Evolutionary conservation across 2,888 invertebrate genomes (phyloP).

Genomic region (Polia nebulosa): DNA sequence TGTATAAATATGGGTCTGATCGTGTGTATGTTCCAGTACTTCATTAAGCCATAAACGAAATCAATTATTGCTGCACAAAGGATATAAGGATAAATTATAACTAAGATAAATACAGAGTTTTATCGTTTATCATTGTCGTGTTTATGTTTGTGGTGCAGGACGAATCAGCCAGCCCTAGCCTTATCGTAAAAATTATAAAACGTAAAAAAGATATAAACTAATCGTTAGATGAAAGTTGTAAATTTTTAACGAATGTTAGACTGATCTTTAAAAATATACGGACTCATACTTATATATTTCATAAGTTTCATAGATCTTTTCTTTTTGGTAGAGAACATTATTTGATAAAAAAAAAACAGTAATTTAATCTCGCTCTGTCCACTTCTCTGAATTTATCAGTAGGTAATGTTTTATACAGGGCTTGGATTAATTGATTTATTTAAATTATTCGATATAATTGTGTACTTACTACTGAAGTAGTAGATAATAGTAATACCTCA

Average conservation of each 20-base stretch:
- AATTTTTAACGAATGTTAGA: slow-evolving; percentile 90
- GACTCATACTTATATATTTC: slow-evolving; percentile 79
- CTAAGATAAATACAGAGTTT: slow-evolving; percentile 44
- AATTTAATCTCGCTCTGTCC: slow-evolving; percentile 84
- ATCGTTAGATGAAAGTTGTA: slow-evolving; percentile 75
- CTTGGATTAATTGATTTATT: slow-evolving; percentile 75
- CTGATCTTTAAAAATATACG: slow-evolving; percentile 90
- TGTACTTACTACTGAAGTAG: slow-evolving; percentile 72
- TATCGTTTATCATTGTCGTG: slow-evolving; percentile 42
- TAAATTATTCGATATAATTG: slow-evolving; percentile 67
- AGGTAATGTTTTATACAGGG: slow-evolving; percentile 84
- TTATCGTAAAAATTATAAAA: slow-evolving; percentile 75
- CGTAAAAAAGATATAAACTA: slow-evolving; percentile 77
- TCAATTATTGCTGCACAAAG: slow-evolving; percentile 61
- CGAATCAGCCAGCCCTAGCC: slow-evolving; percentile 76
- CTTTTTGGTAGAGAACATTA: slow-evolving; percentile 74
- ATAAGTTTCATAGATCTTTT: slow-evolving; percentile 85
- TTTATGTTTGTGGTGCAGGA: slow-evolving; percentile 65
- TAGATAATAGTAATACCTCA: slow-evolving; percentile 66
- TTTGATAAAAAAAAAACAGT: slow-evolving; percentile 71
- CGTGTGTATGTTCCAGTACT: slow-evolving; percentile 26
- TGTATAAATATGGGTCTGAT: slow-evolving; percentile 53
- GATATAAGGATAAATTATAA: slow-evolving; percentile 35
- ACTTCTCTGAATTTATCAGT: slow-evolving; percentile 78
- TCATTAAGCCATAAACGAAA: slow-evolving; percentile 32